Evolutionary conservation across 2,888 invertebrate genomes (phyloP), one percentile per base, ranked within the genome.

Genomic region (Pecten maximus): DNA sequence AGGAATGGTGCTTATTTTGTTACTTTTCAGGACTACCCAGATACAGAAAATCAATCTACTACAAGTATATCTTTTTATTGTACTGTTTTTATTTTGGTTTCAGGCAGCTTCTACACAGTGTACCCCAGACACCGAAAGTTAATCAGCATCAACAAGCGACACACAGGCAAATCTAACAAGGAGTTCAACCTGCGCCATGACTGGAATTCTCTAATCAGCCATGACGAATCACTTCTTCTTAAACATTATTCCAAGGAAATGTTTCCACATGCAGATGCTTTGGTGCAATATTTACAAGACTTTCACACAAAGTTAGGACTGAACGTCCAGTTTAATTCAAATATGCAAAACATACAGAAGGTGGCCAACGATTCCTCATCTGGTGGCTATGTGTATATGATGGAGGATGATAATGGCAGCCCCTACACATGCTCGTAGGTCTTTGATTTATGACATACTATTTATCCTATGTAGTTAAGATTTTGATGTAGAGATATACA

Each of bases 131-230:
- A 97, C 93, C 94, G 96, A 89, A 95, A 92, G 23, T 94, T 97
- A 23, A 97, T 97, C 91, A 97, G 97, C 93, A 97, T 97, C 91
- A 97, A 97, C 94, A 97, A 97, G 92, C 92, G 96, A 89, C 91
- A 96, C 93, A 97, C 97, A 6, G 97, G 97, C 0, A 95, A 95
- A 90, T 95, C 94, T 12, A 97, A 97, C 94, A 94, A 94, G 48
- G 97, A 97, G 92, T 97, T 97, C 92, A 97, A 97, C 92, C 92
- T 97, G 88, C 94, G 97, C 2, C 97, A 97, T 91, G 97, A 97
- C 94, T 97, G 97, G 97, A 97, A 97, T 94, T 97, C 97, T 0
- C 94, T 97, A 28, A 93, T 97, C 50, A 96, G 95, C 87, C 95
- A 97, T 91, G 95, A 96, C 90, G 95, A 95, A 88, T 89, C 91